Conservation (phyloP, 2,113 vertebrate genomes). For the Lonchura striata region DNA sequence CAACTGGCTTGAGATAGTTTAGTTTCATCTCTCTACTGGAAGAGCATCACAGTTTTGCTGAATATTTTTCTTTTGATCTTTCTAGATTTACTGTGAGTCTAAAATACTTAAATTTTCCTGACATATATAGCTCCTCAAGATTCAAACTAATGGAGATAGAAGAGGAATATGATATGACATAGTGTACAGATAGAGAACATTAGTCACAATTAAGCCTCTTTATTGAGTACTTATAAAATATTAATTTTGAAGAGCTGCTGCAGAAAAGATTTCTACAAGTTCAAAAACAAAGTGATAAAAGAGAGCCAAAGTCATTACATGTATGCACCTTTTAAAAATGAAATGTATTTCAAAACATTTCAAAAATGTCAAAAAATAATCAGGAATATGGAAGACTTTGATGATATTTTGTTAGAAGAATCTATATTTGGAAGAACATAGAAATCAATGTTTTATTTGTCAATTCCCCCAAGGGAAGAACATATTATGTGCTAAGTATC, state of each 20-base stretch:
- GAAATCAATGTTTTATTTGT: background rate
- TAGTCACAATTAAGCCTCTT: slow-evolving; percentile 14
- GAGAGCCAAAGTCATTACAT: background rate
- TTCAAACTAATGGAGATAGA: background rate
- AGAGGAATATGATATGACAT: background rate
- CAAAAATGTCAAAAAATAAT: background rate
- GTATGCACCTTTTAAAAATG: background rate
- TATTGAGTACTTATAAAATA: background rate
- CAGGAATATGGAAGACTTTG: background rate
- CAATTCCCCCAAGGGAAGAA: background rate
- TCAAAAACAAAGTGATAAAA: background rate
- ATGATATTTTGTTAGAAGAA: background rate
- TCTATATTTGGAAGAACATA: background rate
- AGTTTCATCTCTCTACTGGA: background rate
- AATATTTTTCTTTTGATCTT: background rate
- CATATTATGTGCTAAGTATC: background rate
- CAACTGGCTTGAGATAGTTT: background rate
- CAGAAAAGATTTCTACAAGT: background rate
- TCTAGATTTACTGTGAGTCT: background rate
- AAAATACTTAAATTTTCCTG: background rate
- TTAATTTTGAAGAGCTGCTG: background rate
- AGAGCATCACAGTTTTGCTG: background rate
- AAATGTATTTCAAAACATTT: background rate
- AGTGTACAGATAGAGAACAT: background rate
- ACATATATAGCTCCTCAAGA: background rate